phyloP scores from a whole-genome alignment of 2,797 vertebrate species.

The Coregonus suidteri region DNA sequence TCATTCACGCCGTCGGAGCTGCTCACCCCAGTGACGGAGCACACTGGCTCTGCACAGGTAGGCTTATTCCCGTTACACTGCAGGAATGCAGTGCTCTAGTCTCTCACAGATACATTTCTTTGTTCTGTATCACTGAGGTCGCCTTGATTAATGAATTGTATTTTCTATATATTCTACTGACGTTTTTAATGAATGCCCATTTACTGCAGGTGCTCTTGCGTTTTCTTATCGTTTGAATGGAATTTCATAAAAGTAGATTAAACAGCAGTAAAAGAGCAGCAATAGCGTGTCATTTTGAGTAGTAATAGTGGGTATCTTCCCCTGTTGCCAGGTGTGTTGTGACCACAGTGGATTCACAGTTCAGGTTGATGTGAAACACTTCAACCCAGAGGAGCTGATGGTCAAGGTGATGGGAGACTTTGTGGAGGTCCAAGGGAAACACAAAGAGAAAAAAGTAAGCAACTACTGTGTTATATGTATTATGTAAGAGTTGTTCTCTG shows the following conservation, averaged over 20 bases:
- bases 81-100: not conserved
- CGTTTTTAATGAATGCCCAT: not conserved
- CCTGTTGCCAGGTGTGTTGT: slow-evolving; percentile 68
- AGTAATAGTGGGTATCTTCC: not conserved
- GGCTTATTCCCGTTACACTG: not conserved
- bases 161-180: not conserved
- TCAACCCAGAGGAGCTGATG: slow-evolving; percentile 73
- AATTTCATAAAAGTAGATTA: not conserved
- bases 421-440: slow-evolving; percentile 80
- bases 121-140: no score
- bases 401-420: slow-evolving; percentile 80
- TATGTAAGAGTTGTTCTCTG: not conserved
- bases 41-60: slow-evolving; percentile 70
- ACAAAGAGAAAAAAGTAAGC: slow-evolving; percentile 76
- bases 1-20: slow-evolving; percentile 64
- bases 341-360: slow-evolving; percentile 73
- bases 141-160: no score
- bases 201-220: not conserved
- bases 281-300: not conserved
- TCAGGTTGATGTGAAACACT: slow-evolving; percentile 77
- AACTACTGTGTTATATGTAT: not conserved
- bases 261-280: not conserved
- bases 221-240: not conserved
- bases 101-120: not conserved
- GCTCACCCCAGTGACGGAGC: slow-evolving; percentile 66